A percentile compares a stretch with the other conserved stretches of the same genome.
Conservation (phyloP, 1,140 invertebrate genomes). For the Bemisia tabaci region DNA sequence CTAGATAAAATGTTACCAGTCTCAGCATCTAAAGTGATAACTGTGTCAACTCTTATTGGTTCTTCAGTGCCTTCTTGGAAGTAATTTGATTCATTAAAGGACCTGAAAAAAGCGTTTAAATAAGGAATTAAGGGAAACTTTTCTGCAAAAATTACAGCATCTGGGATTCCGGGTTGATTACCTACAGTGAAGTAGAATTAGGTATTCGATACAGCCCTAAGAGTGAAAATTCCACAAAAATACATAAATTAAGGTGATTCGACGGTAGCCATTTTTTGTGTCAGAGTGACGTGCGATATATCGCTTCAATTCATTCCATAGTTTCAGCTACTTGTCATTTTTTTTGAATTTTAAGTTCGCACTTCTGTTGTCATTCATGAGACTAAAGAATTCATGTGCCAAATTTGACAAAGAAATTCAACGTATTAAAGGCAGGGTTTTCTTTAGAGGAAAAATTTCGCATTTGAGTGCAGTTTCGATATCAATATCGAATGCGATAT, state of each 20-base stretch:
- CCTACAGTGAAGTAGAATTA: too few species aligned
- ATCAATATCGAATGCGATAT: too few species aligned
- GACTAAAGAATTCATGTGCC: too few species aligned
- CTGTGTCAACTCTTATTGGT: constrained; percentile 65
- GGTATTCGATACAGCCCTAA: not conserved
- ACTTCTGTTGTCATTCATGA: too few species aligned
- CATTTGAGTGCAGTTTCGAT: too few species aligned
- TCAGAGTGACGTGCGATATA: too few species aligned
- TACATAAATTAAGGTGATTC: not conserved
- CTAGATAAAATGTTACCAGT: constrained; percentile 54
- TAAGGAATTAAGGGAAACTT: not conserved
- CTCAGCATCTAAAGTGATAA: constrained; percentile 59
- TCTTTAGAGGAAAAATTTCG: too few species aligned
- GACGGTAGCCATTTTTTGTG: not conserved
- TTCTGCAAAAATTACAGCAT: not conserved
- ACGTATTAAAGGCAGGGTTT: too few species aligned
- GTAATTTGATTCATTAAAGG: constrained; percentile 57
- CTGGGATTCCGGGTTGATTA: not conserved
- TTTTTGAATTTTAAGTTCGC: too few species aligned
- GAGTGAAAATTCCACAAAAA: not conserved
- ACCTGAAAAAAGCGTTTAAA: constrained; percentile 35
- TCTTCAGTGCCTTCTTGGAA: constrained; percentile 48
- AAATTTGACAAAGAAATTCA: too few species aligned
- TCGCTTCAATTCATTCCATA: too few species aligned
- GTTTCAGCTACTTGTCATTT: too few species aligned